These are phyloP conservation scores for Griposia aprilina DNA, from an alignment of 2,888 invertebrate species.

Conservation along the genomic window DNA sequence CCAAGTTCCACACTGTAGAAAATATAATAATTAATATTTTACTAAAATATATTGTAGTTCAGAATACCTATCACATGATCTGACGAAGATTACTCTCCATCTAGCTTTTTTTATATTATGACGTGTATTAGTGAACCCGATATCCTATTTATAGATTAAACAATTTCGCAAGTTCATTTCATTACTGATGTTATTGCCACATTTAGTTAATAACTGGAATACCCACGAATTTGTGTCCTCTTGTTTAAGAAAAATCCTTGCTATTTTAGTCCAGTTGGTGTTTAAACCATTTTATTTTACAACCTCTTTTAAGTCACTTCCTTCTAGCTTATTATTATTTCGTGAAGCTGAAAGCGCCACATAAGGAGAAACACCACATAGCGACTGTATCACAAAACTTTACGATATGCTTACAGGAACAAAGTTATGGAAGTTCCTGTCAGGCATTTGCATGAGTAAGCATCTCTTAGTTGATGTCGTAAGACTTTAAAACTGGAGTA, in stretches of 20 bases:
- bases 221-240: not conserved
- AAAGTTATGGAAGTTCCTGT: conserved; percentile 31
- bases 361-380: conserved; percentile 1
- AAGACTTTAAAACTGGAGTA: conserved; percentile 6
- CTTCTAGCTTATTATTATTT: conserved; percentile 37
- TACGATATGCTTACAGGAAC: conserved; percentile 35
- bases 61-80: not conserved
- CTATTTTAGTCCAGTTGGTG: not conserved
- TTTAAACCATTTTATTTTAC: conserved; percentile 17
- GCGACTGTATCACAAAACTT: conserved; percentile 46
- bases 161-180: not conserved
- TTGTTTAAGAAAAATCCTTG: not conserved
- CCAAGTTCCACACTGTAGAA: not conserved
- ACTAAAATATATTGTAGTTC: not conserved
- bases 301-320: conserved; percentile 1
- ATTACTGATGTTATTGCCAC: not conserved
- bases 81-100: not conserved
- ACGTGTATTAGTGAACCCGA: not conserved
- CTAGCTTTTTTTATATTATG: not conserved
- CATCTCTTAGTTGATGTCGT: conserved; percentile 15
- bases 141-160: not conserved
- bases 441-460: conserved; percentile 26
- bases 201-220: not conserved
- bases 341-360: conserved; percentile 26
- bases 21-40: not conserved